Percentiles rank a stretch among this genome's conserved stretches.
Conservation (phyloP, 2,797 vertebrate species). For the Poecilia gillii region DNA sequence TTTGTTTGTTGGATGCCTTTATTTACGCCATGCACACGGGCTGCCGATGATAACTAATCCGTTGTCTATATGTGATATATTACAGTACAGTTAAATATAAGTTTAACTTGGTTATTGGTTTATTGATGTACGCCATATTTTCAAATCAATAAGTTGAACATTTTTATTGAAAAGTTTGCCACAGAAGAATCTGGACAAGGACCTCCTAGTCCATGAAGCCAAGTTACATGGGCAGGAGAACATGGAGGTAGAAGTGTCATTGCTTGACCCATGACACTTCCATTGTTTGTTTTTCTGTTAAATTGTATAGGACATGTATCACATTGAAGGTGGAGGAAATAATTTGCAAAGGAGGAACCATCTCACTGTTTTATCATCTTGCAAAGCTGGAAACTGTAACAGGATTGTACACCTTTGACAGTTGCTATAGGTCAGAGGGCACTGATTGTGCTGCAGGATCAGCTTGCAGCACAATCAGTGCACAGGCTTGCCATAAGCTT, state of each 20-base stretch:
- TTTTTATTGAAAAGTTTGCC: background rate
- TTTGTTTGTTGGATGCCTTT: background rate
- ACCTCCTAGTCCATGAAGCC: background rate
- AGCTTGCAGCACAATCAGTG: background rate
- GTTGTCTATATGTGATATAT: background rate
- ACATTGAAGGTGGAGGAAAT: background rate
- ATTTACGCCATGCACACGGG: background rate
- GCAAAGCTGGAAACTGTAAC: background rate
- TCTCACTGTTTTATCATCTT: background rate
- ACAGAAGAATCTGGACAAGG: background rate
- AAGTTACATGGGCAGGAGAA: background rate
- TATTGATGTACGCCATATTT: background rate
- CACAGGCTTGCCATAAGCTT: conserved; percentile 34
- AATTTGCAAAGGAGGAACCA: background rate
- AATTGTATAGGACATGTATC: background rate
- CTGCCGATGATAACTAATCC: background rate
- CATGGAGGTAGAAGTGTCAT: background rate
- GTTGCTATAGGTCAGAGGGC: background rate
- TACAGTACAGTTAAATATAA: background rate
- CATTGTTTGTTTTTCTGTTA: background rate
- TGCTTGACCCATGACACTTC: background rate
- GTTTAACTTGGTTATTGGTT: background rate
- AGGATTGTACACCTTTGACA: background rate
- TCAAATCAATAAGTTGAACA: background rate
- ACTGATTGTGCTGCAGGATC: conserved; percentile 2